Evolutionary conservation across 2,888 invertebrate species (phyloP).

Genomic region (Agrotis puta): DNA sequence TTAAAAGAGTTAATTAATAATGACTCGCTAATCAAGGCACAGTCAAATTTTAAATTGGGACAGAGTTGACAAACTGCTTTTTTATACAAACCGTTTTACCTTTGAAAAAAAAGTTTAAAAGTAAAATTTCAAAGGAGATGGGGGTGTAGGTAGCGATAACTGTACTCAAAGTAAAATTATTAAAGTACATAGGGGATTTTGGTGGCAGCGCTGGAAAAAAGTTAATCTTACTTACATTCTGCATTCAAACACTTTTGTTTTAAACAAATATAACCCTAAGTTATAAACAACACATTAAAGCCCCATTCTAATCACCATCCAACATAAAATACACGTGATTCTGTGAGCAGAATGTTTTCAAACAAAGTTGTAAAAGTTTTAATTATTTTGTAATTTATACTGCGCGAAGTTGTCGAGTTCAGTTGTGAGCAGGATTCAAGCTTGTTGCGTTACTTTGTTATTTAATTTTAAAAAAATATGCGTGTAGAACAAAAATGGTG

Average conservation of each 20-base stretch:
- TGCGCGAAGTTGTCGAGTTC: slow-evolving; percentile 42
- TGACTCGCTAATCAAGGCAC: slow-evolving; percentile 19
- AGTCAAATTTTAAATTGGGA: background rate
- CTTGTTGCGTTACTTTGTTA: slow-evolving; percentile 33
- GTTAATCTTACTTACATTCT: background rate
- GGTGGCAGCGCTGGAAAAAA: background rate
- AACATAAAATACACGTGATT: slow-evolving; percentile 26
- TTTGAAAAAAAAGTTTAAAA: slow-evolving; percentile 3
- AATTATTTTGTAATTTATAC: slow-evolving; percentile 63
- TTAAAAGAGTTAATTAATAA: slow-evolving; percentile 22
- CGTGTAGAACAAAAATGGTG: slow-evolving; percentile 30
- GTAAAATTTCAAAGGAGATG: slow-evolving; percentile 9
- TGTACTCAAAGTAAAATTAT: background rate
- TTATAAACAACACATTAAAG: slow-evolving; percentile 11
- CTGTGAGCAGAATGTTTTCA: slow-evolving; percentile 48
- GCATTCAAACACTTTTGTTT: slow-evolving; percentile 8
- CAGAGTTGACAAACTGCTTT: background rate
- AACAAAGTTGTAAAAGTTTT: slow-evolving; percentile 58
- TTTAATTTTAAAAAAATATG: slow-evolving; percentile 40
- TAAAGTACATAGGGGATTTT: slow-evolving; percentile 15
- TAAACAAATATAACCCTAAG: slow-evolving; percentile 20
- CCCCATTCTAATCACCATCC: slow-evolving; percentile 27
- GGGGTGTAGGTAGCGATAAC: background rate
- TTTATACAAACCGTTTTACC: background rate
- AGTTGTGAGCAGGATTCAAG: slow-evolving; percentile 46